Conservation (phyloP, 2,888 invertebrate species). For the Malthinus seriepunctatus region DNA sequence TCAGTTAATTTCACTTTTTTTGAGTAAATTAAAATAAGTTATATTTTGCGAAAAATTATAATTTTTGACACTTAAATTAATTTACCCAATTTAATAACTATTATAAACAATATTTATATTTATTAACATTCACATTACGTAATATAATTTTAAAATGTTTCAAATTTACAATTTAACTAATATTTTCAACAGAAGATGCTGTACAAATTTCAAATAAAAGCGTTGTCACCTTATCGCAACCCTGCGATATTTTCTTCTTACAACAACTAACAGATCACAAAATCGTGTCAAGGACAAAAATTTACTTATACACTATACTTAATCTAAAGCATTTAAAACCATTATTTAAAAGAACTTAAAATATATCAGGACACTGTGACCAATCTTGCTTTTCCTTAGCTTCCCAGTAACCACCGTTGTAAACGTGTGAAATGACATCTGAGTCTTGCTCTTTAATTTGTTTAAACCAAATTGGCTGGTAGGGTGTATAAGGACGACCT, state of each 20-base stretch:
- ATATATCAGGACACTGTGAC: conserved; percentile 90
- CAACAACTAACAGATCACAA: too few relatives aligned
- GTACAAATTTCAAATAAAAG: too few relatives aligned
- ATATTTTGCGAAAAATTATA: too few relatives aligned
- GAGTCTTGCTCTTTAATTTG: conserved; percentile 76
- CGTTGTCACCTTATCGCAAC: too few relatives aligned
- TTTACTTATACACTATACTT: too few relatives aligned
- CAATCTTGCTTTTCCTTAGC: conserved; percentile 88
- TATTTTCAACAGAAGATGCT: not conserved
- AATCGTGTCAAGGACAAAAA: too few relatives aligned
- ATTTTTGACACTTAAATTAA: too few relatives aligned
- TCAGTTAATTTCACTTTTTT: not conserved
- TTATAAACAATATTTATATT: conserved; percentile 6
- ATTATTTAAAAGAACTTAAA: conserved; percentile 52
- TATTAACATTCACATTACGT: conserved; percentile 3
- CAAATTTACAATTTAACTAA: conserved; percentile 5
- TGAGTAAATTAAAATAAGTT: conserved; percentile 1
- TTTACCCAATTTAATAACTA: conserved; percentile 2
- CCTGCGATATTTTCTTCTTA: too few relatives aligned
- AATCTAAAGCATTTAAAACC: too few relatives aligned
- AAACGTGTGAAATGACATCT: conserved; percentile 75
- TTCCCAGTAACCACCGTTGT: conserved; percentile 91
- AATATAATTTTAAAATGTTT: conserved; percentile 1
- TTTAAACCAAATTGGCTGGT: conserved; percentile 89
- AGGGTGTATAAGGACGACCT: conserved; percentile 68